phyloP scores from a whole-genome alignment of 1,140 invertebrate species.

The Eurosta solidaginis region DNA sequence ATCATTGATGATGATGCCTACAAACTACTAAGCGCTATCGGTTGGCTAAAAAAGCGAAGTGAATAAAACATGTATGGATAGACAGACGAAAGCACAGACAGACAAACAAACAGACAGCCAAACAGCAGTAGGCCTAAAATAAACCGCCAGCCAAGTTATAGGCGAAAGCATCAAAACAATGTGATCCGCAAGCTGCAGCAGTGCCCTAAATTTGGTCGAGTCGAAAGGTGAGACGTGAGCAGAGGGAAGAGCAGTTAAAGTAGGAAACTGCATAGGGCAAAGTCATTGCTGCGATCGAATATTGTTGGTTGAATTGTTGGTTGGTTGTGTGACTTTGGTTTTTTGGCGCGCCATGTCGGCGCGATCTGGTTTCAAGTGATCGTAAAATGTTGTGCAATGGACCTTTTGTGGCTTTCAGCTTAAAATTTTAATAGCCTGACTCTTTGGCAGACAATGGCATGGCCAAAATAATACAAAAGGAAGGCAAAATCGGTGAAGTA shows the following conservation, averaged over 20 bases:
- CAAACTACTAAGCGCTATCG: no score
- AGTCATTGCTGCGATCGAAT: not conserved
- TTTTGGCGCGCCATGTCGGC: not conserved
- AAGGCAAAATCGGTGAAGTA: not conserved
- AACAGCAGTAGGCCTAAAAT: not conserved
- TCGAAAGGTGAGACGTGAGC: not conserved
- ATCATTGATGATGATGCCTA: no score
- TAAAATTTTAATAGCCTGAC: conserved; percentile 16
- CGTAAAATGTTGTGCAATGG: conserved; percentile 30
- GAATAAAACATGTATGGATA: no score
- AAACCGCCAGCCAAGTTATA: no score
- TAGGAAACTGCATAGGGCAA: conserved; percentile 7
- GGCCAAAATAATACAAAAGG: not conserved
- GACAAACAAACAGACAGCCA: no score
- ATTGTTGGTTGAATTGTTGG: not conserved
- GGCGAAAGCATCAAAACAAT: conserved; percentile 16
- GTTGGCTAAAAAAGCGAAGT: no score
- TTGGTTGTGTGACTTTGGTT: not conserved
- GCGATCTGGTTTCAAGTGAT: conserved; percentile 29
- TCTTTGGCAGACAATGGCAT: conserved; percentile 8
- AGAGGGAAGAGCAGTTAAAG: not conserved
- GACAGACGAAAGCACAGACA: not conserved
- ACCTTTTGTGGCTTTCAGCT: not conserved
- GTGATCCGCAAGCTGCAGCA: not conserved
- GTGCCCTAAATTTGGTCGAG: no score